phyloP scores from a whole-genome alignment of 1,140 invertebrate species.

The Pseudomyrmex flavicornis region DNA sequence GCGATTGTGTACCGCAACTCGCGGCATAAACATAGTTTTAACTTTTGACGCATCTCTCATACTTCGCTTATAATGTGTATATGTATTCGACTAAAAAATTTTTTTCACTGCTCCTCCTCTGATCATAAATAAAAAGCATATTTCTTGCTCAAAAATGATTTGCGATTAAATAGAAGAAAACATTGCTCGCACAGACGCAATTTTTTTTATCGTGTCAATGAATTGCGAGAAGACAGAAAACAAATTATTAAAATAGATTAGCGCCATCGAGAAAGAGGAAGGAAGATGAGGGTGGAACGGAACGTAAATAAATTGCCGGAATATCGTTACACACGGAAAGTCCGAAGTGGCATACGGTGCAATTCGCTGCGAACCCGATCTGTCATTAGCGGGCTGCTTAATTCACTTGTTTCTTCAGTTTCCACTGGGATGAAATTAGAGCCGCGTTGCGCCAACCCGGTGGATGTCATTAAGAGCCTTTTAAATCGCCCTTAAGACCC shows the following conservation, averaged over 20 bases:
- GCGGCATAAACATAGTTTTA: slow-evolving; percentile 52
- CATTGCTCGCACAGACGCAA: no score
- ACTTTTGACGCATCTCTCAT: slow-evolving; percentile 42
- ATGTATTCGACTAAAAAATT: neutral
- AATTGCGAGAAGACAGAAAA: no score
- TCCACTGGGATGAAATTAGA: slow-evolving; percentile 83
- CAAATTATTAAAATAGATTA: slow-evolving; percentile 65
- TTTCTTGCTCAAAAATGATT: neutral
- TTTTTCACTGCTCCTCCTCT: neutral
- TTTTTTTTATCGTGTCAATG: no score
- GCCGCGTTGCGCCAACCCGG: slow-evolving; percentile 67
- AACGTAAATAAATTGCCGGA: slow-evolving; percentile 64
- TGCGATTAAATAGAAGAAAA: no score
- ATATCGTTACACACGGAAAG: slow-evolving; percentile 65
- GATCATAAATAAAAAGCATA: neutral
- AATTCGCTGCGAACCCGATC: slow-evolving; percentile 76
- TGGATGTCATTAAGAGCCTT: slow-evolving; percentile 83
- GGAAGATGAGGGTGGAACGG: no score
- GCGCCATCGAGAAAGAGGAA: slow-evolving; percentile 44
- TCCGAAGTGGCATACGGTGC: slow-evolving; percentile 8
- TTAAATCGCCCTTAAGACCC: slow-evolving; percentile 81
- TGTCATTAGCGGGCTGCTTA: slow-evolving; percentile 82
- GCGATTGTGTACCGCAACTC: slow-evolving; percentile 42
- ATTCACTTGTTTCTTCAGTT: slow-evolving; percentile 84
- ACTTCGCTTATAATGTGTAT: neutral